Conservation (phyloP, 2,113 vertebrate species). For the Oryzias curvinotus region DNA sequence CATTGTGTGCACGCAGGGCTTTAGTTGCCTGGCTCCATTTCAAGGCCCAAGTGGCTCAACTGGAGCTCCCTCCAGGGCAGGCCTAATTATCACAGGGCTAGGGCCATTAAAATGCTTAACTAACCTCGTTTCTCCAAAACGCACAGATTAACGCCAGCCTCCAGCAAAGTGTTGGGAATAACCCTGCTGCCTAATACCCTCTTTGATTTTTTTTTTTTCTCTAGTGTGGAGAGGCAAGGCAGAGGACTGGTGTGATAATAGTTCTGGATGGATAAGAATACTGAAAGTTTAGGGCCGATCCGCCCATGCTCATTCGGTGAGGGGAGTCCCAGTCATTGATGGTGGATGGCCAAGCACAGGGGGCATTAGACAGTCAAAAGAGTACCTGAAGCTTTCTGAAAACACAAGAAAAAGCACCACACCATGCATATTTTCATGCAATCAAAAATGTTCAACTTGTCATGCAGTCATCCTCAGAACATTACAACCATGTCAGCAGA, state of each 20-base stretch:
- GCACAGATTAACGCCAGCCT: conserved; percentile 96
- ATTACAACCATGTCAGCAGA: too few species aligned
- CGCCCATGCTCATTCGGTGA: conserved; percentile 8
- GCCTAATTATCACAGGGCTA: conserved; percentile 99
- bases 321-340: conserved; percentile 9
- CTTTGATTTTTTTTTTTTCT: conserved; percentile 86
- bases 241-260: conserved; percentile 57
- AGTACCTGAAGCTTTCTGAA: not conserved
- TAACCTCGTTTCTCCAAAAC: conserved; percentile 95
- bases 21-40: conserved; percentile 94
- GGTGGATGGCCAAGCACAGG: conserved; percentile 11
- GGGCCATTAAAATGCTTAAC: conserved; percentile 99
- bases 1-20: conserved; percentile 91
- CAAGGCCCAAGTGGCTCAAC: conserved; percentile 95
- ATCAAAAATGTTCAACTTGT: too few species aligned
- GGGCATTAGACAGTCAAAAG: not conserved
- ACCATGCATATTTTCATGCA: too few species aligned
- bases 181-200: conserved; percentile 91
- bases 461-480: too few species aligned
- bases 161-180: conserved; percentile 88
- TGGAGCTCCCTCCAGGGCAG: conserved; percentile 95
- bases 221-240: conserved; percentile 62
- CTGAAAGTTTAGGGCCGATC: conserved; percentile 35
- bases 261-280: conserved; percentile 52
- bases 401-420: not conserved